phyloP scores from a whole-genome alignment of 1,140 invertebrate species.

The Polypedilum vanderplanki region DNA sequence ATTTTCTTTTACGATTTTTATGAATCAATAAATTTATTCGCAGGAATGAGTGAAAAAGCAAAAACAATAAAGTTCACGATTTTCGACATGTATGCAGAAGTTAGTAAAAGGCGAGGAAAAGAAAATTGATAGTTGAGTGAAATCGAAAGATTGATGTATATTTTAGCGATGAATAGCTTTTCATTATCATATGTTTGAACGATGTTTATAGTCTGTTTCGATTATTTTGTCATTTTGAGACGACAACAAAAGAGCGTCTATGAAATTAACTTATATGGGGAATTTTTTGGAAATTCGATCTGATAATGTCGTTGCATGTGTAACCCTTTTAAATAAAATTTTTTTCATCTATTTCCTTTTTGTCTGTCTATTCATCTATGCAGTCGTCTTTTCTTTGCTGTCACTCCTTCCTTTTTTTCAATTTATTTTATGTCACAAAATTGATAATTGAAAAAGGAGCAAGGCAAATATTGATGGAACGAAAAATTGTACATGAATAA shows the following conservation, averaged over 20 bases:
- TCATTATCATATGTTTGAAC: not conserved
- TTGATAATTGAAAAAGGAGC: not conserved
- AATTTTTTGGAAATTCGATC: not conserved
- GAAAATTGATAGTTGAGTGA: conserved; percentile 19
- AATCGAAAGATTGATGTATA: not conserved
- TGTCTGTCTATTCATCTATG: too few relatives aligned
- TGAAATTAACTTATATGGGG: not conserved
- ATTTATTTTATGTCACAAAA: not conserved
- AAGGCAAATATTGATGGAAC: too few relatives aligned
- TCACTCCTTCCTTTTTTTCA: not conserved
- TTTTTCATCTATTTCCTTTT: too few relatives aligned
- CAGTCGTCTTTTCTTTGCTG: not conserved
- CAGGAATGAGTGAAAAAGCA: not conserved
- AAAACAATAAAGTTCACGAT: not conserved
- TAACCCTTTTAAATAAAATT: not conserved
- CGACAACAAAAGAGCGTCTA: not conserved
- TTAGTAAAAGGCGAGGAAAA: not conserved
- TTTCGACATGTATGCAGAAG: not conserved
- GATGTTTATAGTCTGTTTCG: not conserved
- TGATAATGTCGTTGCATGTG: not conserved
- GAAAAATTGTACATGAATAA: too few relatives aligned
- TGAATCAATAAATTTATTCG: conserved; percentile 16
- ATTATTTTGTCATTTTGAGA: not conserved
- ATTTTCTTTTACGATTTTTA: conserved; percentile 23
- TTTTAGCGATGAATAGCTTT: not conserved